Evolutionary conservation across 37 sponge, comb jelly and placozoan genomes (phyloP), one percentile per base, ranked within the genome.

Genomic region (Haliclona indistincta): DNA sequence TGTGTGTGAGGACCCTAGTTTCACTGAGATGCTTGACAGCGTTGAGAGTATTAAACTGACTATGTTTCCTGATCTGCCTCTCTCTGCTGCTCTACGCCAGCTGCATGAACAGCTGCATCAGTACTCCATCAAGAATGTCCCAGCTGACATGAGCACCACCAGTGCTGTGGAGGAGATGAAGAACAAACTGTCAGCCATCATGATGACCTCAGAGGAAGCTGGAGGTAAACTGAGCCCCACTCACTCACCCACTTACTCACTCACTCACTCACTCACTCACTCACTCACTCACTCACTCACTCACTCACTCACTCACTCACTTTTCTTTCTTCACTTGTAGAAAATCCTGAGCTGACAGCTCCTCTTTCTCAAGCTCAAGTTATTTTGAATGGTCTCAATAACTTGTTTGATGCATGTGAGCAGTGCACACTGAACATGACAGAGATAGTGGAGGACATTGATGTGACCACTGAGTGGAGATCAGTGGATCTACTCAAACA

Each of bases 401-500:
- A 73, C 15, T 41, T 88, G 4, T 81, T 88, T 71, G 71, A 81
- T 55, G 65, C 51, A 38, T 63, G 43, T 41, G 88, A 88, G 58
- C 38, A n/a, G 15, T 53, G 70, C 11, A 82, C 78, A 0, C 17
- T 43, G 1, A 25, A 66, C 15, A 70, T 88, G 82, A 38, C 76
- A 66, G 67, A 81, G 28, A 35, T 35, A 10, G 54, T 91, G 70
- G 92, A 78, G 26, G 51, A 54, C 40, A 82, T 91, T n/a, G 43
- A 52, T 38, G 60, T 82, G 28, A 79, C 92, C 8, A 63, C 62
- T 35, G 58, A 47, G 38, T 91, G 92, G 92, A 74, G 68, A 32
- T 34, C 25, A 22, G 78, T 85, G 42, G 92, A 91, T 74, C 75
- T 91, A 33, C 49, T 91, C 78, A 82, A 86, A 64, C 82, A 91